phyloP scores from a whole-genome alignment of 2,113 vertebrate species.

The Microcebus lehilahytsara region DNA sequence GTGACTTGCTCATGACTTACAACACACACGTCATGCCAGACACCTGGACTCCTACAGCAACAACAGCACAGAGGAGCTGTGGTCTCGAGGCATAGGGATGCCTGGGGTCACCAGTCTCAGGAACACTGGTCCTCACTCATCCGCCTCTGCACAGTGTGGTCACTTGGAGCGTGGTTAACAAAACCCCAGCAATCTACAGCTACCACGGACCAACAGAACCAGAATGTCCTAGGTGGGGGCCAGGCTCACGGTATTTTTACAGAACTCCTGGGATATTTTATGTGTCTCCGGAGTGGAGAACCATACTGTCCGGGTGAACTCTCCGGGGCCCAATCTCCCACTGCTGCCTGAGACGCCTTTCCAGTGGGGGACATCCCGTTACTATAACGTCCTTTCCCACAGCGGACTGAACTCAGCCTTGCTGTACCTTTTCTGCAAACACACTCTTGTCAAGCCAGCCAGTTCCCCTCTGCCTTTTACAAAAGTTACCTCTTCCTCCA shows the following conservation, averaged over 20 bases:
- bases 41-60: not conserved
- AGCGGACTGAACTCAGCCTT: not conserved
- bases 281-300: not conserved
- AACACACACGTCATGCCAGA: not conserved
- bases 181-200: not conserved
- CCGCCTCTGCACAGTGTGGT: not conserved
- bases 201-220: not conserved
- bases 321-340: too few relatives aligned
- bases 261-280: not conserved
- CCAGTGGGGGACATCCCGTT: not conserved
- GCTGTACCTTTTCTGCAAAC: not conserved
- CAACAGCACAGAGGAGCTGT: not conserved
- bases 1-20: not conserved
- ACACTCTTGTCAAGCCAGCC: not conserved
- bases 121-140: not conserved
- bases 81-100: not conserved
- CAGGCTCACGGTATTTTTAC: not conserved
- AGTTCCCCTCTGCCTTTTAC: not conserved
- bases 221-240: not conserved
- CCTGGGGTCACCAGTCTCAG: not conserved
- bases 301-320: not conserved
- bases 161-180: not conserved
- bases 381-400: not conserved
- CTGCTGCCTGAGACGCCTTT: not conserved
- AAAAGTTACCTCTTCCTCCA: not conserved